Evolutionary conservation across 2,888 invertebrate genomes (phyloP).

Genomic region (Andrena bicolor): DNA sequence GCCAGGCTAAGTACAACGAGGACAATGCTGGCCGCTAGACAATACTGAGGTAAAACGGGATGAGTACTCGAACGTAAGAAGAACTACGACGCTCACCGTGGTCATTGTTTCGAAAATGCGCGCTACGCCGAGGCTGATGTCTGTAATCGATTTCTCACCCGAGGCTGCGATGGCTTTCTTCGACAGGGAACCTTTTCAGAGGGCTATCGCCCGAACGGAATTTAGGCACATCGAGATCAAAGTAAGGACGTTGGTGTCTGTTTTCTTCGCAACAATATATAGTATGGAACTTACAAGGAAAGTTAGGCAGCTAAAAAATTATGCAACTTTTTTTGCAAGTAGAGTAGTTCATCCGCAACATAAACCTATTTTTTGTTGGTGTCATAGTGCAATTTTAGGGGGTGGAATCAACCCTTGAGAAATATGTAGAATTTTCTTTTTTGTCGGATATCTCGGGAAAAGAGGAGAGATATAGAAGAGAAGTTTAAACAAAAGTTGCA

Average conservation of each 20-base stretch:
- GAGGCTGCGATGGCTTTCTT: constrained; percentile 16
- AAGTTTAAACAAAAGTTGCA: too few relatives aligned
- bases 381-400: too few relatives aligned
- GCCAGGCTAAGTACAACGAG: constrained; percentile 27
- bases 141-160: constrained; percentile 60
- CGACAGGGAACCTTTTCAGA: constrained; percentile 3
- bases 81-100: constrained; percentile 29
- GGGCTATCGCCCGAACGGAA: neutral
- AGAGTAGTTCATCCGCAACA: too few relatives aligned
- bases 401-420: too few relatives aligned
- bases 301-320: too few relatives aligned
- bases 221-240: neutral
- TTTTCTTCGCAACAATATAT: too few relatives aligned
- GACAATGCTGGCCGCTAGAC: constrained; percentile 53
- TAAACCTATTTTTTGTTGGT: too few relatives aligned
- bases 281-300: too few relatives aligned
- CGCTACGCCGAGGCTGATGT: constrained; percentile 42
- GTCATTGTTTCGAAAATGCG: constrained; percentile 49
- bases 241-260: neutral
- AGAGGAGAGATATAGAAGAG: too few relatives aligned
- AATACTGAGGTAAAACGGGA: constrained; percentile 59
- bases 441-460: too few relatives aligned
- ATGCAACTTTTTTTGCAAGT: too few relatives aligned
- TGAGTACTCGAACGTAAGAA: constrained; percentile 49
- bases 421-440: too few relatives aligned